Base-by-base conservation (phyloP, 2,888 invertebrate genomes). In the Cheilosia variabilis region DNA sequence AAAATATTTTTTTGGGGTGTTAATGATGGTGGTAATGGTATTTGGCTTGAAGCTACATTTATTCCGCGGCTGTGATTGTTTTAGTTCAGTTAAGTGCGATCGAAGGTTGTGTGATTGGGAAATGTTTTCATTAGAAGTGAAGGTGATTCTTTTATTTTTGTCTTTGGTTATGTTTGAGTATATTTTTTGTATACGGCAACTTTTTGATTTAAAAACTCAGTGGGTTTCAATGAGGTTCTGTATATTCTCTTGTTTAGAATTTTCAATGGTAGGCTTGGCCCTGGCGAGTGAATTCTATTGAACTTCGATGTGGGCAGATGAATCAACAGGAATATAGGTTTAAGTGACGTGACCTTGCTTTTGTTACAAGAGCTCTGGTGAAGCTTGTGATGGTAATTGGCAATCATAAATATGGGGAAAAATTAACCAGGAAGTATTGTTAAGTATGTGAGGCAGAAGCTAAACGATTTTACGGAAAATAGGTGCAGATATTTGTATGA, bases 31-130 rank as follows among this genome's bases (percentile, higher is more conserved):
- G 50, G 15, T 60, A 34, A 31, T 52, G 66, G 19, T 31, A 9
- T 34, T 63, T 27, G 27, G 9, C 17, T 55, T 45, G 17, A 24
- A 57, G 66, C 53, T 55, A 15, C 7, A 41, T n/a, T n/a, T 43
- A 10, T 9, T 2, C 9, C 7, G 22, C n/a, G 13, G 75, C 53
- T 6, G 50, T 41, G 60, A 52, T 68, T 76, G 66, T 76, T 76
- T 76, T 68, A 60, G 76, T 58, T 76, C 57, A 58, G 27, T 76
- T 60, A 50, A 76, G 66, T 19, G 17, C 47, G 47, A 66, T 41
- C 58, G 50, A 66, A 76, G 76, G 76, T 58, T 58, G 41, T 15
- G 31, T n/a, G 43, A 71, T 71, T 71, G 69, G 58, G 58, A 71
- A 71, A 57, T 57, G 19, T 34, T 65, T 68, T 57, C 17, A 53